phyloP scores from a whole-genome alignment of 2,113 vertebrate genomes.

The Paradoxurus hermaphroditus region DNA sequence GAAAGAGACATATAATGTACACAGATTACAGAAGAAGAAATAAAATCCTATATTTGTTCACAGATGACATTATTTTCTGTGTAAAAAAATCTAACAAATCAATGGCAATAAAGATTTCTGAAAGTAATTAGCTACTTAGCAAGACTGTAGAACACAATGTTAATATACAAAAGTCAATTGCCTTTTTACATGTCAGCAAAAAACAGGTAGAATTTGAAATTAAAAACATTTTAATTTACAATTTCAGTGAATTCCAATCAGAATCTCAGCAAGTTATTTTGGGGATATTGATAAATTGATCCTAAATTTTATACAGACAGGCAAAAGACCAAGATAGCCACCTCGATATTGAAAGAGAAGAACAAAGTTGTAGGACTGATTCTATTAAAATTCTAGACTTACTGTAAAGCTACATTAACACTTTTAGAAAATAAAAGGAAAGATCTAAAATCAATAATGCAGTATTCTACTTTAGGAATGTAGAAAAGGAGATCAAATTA shows the following conservation, averaged over 20 bases:
- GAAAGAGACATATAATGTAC: neutral
- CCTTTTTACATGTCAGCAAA: neutral
- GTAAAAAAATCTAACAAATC: neutral
- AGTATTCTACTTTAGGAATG: neutral
- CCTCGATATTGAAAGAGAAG: neutral
- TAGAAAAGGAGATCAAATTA: neutral
- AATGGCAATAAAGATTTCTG: neutral
- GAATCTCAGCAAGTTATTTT: no score
- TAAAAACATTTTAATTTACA: neutral
- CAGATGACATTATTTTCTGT: neutral
- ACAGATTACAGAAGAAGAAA: neutral
- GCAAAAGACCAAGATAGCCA: neutral
- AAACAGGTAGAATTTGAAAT: neutral
- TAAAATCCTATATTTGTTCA: neutral
- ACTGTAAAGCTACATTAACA: neutral
- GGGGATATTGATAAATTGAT: neutral
- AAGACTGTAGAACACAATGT: neutral
- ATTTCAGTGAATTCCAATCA: neutral
- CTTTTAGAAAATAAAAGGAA: neutral
- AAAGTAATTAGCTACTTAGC: neutral
- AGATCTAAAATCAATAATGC: neutral
- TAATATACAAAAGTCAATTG: neutral
- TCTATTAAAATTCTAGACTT: neutral
- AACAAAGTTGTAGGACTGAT: neutral
- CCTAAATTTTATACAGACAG: neutral